Evolutionary conservation across 2,888 invertebrate species (phyloP), one percentile per base, ranked within the genome.

Genomic region (Polydrusus cervinus): DNA sequence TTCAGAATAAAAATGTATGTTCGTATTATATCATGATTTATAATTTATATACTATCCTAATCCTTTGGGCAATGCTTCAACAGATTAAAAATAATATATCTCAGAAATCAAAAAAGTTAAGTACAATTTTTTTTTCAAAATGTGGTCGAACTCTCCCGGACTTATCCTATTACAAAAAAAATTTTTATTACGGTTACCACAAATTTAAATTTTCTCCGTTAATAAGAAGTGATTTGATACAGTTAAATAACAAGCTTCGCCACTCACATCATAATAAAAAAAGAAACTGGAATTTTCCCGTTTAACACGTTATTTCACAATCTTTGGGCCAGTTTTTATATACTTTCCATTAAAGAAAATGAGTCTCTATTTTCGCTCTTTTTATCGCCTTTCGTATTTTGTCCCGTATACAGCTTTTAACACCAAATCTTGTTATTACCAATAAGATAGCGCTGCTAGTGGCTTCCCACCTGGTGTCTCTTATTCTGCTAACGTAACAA

Each of bases 271-370:
- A 13, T 53, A 53, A 53, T 53, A 3, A 53, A 53, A 38, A 55
- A 57, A 14, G 60, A n/a, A 40, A 11, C 9, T 18, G 25, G 5
- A 62, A 43, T 62, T 43, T 62, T 45, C 20, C 43, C 13, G 34
- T 62, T 62, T 14, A 40, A 62, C 45, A 45, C 60, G n/a, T 61
- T 62, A 18, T 62, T 20, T 20, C 25, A 6, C 14, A 40, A 61
- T 40, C 20, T 82, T 78, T 81, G 78, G 79, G 78, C 78, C 75
- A 78, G 78, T 81, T 79, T 82, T 81, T 72, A 78, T 75, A 78
- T 78, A 81, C 79, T 79, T 83, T 80, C 82, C 79, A 80, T 81
- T 81, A 80, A 79, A 74, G 81, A 75, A 83, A 81, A 83, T 80
- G 82, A 81, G 79, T 79, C 81, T 79, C 34, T 47, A 43, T 64